phyloP scores from a whole-genome alignment of 1,140 invertebrate species.

The Vollenhovia emeryi region DNA sequence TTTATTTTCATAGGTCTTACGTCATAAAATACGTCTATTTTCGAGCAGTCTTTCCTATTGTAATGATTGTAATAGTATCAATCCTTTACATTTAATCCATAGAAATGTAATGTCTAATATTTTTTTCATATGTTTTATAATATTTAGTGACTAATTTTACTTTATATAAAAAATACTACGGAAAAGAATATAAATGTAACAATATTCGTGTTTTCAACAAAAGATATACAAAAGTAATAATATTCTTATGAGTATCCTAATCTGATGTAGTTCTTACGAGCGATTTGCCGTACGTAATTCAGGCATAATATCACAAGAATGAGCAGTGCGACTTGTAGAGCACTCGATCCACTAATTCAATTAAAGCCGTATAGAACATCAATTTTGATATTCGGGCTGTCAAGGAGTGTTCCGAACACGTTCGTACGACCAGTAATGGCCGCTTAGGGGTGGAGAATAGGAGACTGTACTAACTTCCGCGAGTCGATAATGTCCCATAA shows the following conservation, averaged over 20 bases:
- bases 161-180: neutral
- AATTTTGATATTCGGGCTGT: conserved; percentile 68
- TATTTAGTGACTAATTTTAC: neutral
- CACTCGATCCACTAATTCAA: conserved; percentile 58
- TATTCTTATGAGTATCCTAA: neutral
- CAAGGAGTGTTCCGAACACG: conserved; percentile 46
- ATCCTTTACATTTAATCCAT: neutral
- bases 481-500: conserved; percentile 71
- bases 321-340: neutral
- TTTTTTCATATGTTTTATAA: neutral
- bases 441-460: conserved; percentile 65
- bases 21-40: neutral
- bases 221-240: neutral
- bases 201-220: neutral
- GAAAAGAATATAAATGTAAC: neutral
- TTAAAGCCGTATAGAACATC: conserved; percentile 65
- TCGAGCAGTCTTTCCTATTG: neutral
- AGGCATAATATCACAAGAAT: conserved; percentile 1
- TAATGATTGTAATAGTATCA: neutral
- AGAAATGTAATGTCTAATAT: neutral
- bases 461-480: conserved; percentile 69
- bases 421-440: conserved; percentile 64
- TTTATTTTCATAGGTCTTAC: too few relatives aligned
- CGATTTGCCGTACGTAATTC: neutral
- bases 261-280: neutral